Percentiles rank a stretch among this genome's conserved stretches.
Conservation (phyloP, 2,888 invertebrate genomes). For the Morpho achilles region DNA sequence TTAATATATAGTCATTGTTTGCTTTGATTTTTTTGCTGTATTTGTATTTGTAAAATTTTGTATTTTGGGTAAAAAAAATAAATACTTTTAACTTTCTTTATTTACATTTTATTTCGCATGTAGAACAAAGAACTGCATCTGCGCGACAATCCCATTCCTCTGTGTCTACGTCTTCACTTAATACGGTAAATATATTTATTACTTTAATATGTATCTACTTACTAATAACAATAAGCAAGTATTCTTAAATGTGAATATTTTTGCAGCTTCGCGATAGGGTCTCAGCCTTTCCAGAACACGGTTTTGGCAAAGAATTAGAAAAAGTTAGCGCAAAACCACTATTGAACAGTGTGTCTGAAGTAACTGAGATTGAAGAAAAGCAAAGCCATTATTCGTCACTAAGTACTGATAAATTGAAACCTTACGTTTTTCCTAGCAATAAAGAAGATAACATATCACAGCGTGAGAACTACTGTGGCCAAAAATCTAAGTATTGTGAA, state of each 20-base stretch:
- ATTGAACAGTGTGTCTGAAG: constrained; percentile 51
- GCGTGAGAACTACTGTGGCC: too few species aligned
- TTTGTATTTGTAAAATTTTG: too few species aligned
- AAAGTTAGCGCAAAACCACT: constrained; percentile 46
- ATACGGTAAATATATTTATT: constrained; percentile 35
- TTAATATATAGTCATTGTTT: too few species aligned
- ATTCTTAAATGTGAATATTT: neutral
- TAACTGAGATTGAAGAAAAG: constrained; percentile 47
- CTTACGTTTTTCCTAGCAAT: too few species aligned
- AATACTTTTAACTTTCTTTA: neutral
- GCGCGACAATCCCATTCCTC: constrained; percentile 45
- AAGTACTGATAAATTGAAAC: constrained; percentile 24
- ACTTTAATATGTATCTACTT: neutral
- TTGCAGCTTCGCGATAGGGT: constrained; percentile 60
- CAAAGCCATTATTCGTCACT: constrained; percentile 17
- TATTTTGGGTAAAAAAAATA: too few species aligned
- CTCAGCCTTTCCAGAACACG: constrained; percentile 42
- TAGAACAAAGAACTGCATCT: neutral
- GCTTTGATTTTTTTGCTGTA: too few species aligned
- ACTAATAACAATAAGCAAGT: too few species aligned
- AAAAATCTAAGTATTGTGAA: constrained; percentile 24
- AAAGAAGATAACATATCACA: too few species aligned
- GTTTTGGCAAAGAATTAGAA: constrained; percentile 42
- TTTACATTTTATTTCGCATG: neutral
- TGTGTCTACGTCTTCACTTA: constrained; percentile 53